phyloP scores from a whole-genome alignment of 2,113 vertebrate genomes.

The Caloenas nicobarica region DNA sequence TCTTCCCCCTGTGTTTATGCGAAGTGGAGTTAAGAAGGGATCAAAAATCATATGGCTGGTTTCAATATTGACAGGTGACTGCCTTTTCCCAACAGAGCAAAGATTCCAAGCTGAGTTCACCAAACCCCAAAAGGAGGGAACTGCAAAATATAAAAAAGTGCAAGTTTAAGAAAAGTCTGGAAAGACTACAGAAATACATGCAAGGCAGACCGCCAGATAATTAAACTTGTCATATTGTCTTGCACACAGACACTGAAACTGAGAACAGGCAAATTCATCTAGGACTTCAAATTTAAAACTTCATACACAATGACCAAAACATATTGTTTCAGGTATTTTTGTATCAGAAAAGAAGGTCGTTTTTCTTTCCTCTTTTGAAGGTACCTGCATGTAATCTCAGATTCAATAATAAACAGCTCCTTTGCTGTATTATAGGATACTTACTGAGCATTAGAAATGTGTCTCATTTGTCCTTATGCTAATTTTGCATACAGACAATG shows the following conservation, averaged over 20 bases:
- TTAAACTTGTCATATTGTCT: neutral
- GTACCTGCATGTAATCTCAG: neutral
- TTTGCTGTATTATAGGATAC: neutral
- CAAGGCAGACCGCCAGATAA: neutral
- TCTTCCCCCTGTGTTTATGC: conserved; percentile 93
- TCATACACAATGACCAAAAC: neutral
- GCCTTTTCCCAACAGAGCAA: conserved; percentile 96
- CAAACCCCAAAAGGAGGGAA: conserved; percentile 99
- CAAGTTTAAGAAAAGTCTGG: neutral
- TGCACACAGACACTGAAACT: neutral
- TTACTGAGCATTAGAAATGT: neutral
- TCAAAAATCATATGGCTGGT: conserved; percentile 99
- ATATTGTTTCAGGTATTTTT: neutral
- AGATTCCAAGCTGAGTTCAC: conserved; percentile 99
- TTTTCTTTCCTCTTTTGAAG: neutral
- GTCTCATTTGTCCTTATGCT: neutral
- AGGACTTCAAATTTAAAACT: neutral
- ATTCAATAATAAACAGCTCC: neutral
- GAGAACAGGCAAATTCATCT: neutral
- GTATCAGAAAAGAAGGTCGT: neutral
- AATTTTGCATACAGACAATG: neutral
- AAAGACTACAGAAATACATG: neutral
- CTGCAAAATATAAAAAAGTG: conserved; percentile 72
- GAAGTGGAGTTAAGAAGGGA: conserved; percentile 93
- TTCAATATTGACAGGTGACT: conserved; percentile 98